Conservation (phyloP, 2,888 invertebrate species). For the Drosophila mulleri region DNA sequence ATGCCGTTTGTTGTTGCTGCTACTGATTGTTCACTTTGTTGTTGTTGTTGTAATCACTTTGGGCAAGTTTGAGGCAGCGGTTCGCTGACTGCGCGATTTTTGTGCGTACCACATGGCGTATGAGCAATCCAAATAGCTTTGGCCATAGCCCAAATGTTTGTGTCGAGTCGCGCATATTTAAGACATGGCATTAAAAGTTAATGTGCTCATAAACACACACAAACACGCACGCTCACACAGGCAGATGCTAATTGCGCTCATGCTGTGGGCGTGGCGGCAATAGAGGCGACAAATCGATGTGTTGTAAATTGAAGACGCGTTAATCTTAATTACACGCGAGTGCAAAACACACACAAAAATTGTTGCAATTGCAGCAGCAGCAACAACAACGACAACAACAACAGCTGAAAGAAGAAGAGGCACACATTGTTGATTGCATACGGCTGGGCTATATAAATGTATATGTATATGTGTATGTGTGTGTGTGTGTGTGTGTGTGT, state of each 20-base stretch:
- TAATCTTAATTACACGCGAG: slow-evolving; percentile 40
- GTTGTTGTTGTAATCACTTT: slow-evolving; percentile 27
- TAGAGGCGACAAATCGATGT: slow-evolving; percentile 23
- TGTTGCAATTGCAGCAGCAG: slow-evolving; percentile 25
- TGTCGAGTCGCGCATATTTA: slow-evolving; percentile 32
- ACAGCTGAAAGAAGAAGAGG: neutral
- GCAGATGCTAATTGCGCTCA: slow-evolving; percentile 24
- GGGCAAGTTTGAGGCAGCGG: slow-evolving; percentile 38
- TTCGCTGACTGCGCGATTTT: slow-evolving; percentile 40
- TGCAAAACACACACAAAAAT: slow-evolving; percentile 25
- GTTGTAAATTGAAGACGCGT: slow-evolving; percentile 24
- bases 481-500: neutral
- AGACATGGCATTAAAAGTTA: slow-evolving; percentile 48
- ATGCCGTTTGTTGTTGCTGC: slow-evolving; percentile 21
- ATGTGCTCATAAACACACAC: slow-evolving; percentile 47
- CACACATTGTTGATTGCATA: slow-evolving; percentile 29
- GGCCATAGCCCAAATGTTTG: slow-evolving; percentile 23
- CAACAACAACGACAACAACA: neutral
- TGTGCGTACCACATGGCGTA: slow-evolving; percentile 49
- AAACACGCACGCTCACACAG: neutral
- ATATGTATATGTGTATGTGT: neutral
- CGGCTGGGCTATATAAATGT: slow-evolving; percentile 18
- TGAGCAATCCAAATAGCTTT: slow-evolving; percentile 52
- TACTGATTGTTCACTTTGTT: slow-evolving; percentile 6
- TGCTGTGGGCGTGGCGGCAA: slow-evolving; percentile 20